These are phyloP conservation scores for Andrena haemorrhoa DNA, from an alignment of 2,888 invertebrate genomes.

Conservation along the genomic window DNA sequence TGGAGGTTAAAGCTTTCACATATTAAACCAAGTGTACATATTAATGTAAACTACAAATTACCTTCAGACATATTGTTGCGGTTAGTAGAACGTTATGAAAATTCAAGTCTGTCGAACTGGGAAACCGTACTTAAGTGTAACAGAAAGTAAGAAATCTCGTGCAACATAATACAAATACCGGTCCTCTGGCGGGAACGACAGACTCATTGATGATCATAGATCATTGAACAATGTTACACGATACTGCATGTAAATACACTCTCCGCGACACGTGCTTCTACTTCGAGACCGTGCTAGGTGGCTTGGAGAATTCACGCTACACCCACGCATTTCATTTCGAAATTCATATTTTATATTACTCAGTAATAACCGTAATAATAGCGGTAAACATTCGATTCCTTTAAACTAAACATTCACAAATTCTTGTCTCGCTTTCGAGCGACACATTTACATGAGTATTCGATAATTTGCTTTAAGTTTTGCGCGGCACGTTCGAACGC, in stretches of 20 bases:
- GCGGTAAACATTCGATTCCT: not conserved
- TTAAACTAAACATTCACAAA: not conserved
- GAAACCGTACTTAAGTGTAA: constrained; percentile 40
- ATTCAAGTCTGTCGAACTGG: constrained; percentile 17
- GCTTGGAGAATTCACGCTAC: not conserved
- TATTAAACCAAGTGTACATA: not conserved
- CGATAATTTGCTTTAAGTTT: not conserved
- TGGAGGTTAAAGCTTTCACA: constrained; percentile 19
- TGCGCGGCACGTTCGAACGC: not conserved
- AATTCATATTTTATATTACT: not conserved
- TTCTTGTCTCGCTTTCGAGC: too few relatives aligned
- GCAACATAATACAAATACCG: constrained; percentile 67
- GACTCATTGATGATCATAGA: constrained; percentile 22
- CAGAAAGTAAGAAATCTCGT: constrained; percentile 39
- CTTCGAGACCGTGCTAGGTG: not conserved
- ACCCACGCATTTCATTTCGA: not conserved
- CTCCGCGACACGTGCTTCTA: not conserved
- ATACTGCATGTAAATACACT: not conserved
- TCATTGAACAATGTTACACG: constrained; percentile 15
- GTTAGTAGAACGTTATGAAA: constrained; percentile 28
- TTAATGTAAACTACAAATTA: constrained; percentile 42
- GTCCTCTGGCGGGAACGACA: constrained; percentile 65
- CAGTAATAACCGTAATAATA: not conserved
- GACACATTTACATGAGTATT: not conserved
- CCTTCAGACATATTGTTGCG: constrained; percentile 65